phyloP scores from a whole-genome alignment of 64 coral and sea anemone genomes.

The Stichodactyla mertensii region DNA sequence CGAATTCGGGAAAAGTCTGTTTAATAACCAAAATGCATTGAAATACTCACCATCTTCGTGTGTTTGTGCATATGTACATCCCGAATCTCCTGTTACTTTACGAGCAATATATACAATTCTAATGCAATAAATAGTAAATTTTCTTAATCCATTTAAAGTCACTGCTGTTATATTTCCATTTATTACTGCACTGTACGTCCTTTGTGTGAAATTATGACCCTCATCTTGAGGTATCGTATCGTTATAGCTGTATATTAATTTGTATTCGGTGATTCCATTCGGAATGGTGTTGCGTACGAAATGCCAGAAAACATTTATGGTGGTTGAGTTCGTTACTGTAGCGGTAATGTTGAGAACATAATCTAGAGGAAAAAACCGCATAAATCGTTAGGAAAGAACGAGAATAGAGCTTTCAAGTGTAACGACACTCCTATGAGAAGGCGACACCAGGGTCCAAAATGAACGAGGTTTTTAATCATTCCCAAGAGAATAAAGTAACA shows the following conservation, averaged over 20 bases:
- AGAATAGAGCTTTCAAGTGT: no score
- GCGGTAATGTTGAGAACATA: not conserved
- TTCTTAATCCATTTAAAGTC: slow-evolving; percentile 1
- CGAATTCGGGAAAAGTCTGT: no score
- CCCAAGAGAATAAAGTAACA: no score
- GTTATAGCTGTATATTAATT: slow-evolving; percentile 2
- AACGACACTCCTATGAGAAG: no score
- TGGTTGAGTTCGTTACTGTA: not conserved
- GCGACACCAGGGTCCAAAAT: no score
- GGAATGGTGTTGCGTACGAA: not conserved
- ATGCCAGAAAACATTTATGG: not conserved
- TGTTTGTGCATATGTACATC: slow-evolving; percentile 25
- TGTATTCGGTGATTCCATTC: not conserved
- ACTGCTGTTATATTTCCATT: not conserved
- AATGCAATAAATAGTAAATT: slow-evolving; percentile 40
- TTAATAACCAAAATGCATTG: not conserved
- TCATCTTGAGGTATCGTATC: not conserved
- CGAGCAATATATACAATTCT: not conserved
- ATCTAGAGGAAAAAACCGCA: not conserved
- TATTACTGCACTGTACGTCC: not conserved
- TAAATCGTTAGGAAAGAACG: not conserved
- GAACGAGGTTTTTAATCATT: no score
- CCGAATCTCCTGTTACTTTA: not conserved
- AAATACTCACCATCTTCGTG: slow-evolving; percentile 31
- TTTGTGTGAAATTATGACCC: not conserved